These are phyloP conservation scores for Coboldia fuscipes DNA, from an alignment of 1,140 invertebrate species.

Conservation along the genomic window DNA sequence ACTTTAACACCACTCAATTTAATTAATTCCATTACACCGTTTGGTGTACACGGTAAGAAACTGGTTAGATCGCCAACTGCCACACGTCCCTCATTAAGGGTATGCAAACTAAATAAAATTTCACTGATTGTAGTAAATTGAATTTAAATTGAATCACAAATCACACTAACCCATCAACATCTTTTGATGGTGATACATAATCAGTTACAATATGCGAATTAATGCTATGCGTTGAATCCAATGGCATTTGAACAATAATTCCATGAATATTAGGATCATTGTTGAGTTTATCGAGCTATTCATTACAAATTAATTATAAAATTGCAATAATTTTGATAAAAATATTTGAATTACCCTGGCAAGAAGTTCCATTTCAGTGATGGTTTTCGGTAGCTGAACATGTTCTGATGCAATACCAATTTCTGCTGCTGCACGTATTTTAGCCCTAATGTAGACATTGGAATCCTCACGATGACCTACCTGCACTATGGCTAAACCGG, in stretches of 20 bases:
- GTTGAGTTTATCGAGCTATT: conserved; percentile 56
- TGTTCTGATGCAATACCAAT: conserved; percentile 76
- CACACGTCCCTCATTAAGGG: conserved; percentile 73
- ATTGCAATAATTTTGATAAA: background rate
- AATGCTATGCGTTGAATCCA: conserved; percentile 63
- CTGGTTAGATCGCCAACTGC: conserved; percentile 66
- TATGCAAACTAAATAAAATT: conserved; percentile 44
- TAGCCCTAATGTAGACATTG: conserved; percentile 98
- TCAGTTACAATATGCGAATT: conserved; percentile 76
- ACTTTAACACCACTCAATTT: conserved; percentile 59
- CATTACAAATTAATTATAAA: background rate
- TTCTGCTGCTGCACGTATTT: conserved; percentile 77
- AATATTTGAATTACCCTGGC: conserved; percentile 25
- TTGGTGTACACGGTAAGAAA: conserved; percentile 84
- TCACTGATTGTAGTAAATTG: background rate
- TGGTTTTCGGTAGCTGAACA: conserved; percentile 57
- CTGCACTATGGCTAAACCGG: conserved; percentile 65
- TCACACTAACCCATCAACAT: conserved; percentile 72
- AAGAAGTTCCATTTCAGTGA: conserved; percentile 52
- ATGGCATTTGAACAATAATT: conserved; percentile 93
- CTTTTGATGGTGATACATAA: conserved; percentile 64
- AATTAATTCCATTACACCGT: conserved; percentile 82
- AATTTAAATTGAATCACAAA: background rate
- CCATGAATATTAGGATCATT: conserved; percentile 70
- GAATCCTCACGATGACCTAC: conserved; percentile 92